Conservation (phyloP, 2,113 vertebrate species). For the Nematolebias whitei region DNA sequence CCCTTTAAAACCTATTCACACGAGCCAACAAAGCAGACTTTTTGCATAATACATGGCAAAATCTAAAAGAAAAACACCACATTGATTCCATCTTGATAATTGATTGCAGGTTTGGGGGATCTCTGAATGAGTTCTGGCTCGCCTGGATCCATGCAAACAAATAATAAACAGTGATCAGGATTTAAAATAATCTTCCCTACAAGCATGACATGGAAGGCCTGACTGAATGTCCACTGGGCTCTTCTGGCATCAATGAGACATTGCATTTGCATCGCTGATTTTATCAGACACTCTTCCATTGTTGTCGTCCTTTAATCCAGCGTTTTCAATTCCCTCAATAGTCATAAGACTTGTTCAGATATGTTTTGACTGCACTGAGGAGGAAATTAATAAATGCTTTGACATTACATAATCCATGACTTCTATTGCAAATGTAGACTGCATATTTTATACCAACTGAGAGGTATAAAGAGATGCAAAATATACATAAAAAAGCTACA, state of each 20-base stretch:
- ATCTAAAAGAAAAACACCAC: too few relatives aligned
- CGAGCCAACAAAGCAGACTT: too few relatives aligned
- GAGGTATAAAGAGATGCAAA: too few relatives aligned
- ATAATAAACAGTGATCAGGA: conserved; percentile 25
- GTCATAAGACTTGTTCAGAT: conserved; percentile 38
- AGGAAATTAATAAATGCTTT: conserved; percentile 68
- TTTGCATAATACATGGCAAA: too few relatives aligned
- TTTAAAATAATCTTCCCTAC: conserved; percentile 29
- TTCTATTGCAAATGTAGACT: not conserved
- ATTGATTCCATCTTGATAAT: not conserved
- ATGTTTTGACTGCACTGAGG: conserved; percentile 50
- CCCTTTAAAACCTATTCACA: too few relatives aligned
- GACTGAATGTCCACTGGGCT: conserved; percentile 22
- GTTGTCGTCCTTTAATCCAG: conserved; percentile 49
- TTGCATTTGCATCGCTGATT: conserved; percentile 71
- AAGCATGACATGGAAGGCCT: conserved; percentile 24
- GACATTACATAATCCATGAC: not conserved
- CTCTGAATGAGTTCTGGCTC: conserved; percentile 24
- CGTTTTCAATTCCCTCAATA: conserved; percentile 65
- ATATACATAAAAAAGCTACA: too few relatives aligned
- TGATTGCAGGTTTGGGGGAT: conserved; percentile 2
- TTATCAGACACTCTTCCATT: conserved; percentile 59
- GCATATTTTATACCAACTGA: too few relatives aligned
- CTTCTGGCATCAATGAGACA: conserved; percentile 38
- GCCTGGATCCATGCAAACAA: conserved; percentile 3